Conservation (phyloP, 2,888 invertebrate genomes). For the Drosophila paucipuncta region DNA sequence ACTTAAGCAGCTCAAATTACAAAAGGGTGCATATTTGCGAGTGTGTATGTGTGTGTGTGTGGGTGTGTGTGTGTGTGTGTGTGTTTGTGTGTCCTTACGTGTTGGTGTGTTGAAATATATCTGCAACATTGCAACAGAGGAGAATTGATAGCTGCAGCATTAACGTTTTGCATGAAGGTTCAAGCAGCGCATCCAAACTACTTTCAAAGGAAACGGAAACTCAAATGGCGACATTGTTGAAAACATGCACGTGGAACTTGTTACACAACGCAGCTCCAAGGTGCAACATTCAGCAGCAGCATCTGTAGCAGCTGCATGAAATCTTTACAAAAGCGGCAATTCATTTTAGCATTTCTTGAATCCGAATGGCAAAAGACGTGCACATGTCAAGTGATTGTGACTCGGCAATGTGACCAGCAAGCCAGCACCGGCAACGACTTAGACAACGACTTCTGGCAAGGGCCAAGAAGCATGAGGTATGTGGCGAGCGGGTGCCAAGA, state of each 20-base stretch:
- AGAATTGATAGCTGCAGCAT: conserved; percentile 35
- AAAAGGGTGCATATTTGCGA: conserved; percentile 14
- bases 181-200: conserved; percentile 54
- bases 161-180: conserved; percentile 54
- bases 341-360: conserved; percentile 76
- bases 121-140: conserved; percentile 46
- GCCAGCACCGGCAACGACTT: background rate
- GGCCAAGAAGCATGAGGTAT: background rate
- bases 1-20: conserved; percentile 62
- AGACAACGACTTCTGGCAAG: background rate
- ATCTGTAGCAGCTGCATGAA: conserved; percentile 62
- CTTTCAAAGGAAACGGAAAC: conserved; percentile 60
- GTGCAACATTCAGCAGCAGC: conserved; percentile 33
- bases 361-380: conserved; percentile 65
- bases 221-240: conserved; percentile 75
- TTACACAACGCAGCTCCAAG: conserved; percentile 56
- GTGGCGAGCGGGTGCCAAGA: conserved; percentile 41
- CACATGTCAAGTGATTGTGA: conserved; percentile 71
- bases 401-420: conserved; percentile 23
- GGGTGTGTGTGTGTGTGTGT: background rate
- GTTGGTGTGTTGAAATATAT: conserved; percentile 53
- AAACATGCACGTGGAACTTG: conserved; percentile 80
- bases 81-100: background rate
- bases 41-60: conserved; percentile 1
- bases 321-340: conserved; percentile 78